Evolutionary conservation across 1,140 invertebrate species (phyloP), one percentile per base, ranked within the genome.

Genomic region (Drosophila auraria): DNA sequence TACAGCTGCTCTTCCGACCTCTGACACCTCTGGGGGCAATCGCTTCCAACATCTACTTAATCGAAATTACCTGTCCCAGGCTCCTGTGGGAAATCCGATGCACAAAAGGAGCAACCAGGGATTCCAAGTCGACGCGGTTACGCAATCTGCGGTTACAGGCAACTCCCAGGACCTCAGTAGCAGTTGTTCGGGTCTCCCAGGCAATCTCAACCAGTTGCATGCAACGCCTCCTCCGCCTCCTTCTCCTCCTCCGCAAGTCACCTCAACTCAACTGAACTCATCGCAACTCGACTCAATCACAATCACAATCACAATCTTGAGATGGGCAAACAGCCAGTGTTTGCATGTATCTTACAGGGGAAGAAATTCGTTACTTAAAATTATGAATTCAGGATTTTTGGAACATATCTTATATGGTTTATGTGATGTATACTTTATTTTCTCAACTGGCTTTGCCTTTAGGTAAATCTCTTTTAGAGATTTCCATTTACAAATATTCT

Each of bases 201-300:
- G 68, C 66, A 60, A 51, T 50, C 53, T 42, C 62, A 66, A 72
- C 74, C 60, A 80, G 75, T 80, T 80, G 75, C 68, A 80, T 78
- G 49, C 60, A 3, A 17, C 30, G 15, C 20, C 53, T 20, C 27
- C 30, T 27, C 14, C 14, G 1, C 3, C 25, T 25, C 2, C 7
- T 4, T 5, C 27, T 14, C 51, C 51, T 20, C 3, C 14, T 11
- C 58, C 11, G 17, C 14, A 23, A 47, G 45, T 23, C 45, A 36
- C 17, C 61, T 58, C 7, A 58, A 42, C 44, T 20, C 36, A 72
- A 58, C 23, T 14, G 40, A 57, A 71, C 53, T 12, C 56, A 58
- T 40, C 51, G 17, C 45, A 72, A 50, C 42, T 56, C 42, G 49
- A 70, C 70, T 60, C 70, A 73, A 72, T 72, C 66, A 61, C 70